phyloP scores from a whole-genome alignment of 1,140 invertebrate species.

The Zaprionus ghesquierei region DNA sequence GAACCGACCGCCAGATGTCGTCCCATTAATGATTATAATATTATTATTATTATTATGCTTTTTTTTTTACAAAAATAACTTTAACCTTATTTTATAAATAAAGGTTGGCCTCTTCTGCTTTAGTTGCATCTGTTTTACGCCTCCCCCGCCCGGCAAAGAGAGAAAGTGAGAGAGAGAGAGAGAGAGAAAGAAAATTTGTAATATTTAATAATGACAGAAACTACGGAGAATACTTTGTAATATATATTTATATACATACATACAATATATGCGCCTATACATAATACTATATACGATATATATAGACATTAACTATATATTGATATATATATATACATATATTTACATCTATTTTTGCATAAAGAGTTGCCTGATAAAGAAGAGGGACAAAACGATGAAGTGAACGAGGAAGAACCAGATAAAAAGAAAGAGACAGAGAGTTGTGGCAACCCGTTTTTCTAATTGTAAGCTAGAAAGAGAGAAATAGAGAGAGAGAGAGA shows the following conservation, averaged over 20 bases:
- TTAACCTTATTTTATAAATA: conserved; percentile 75
- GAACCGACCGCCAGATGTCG: conserved; percentile 16
- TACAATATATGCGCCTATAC: conserved; percentile 16
- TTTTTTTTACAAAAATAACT: conserved; percentile 28
- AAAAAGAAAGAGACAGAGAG: not conserved
- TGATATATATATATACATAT: conserved; percentile 20
- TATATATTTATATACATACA: conserved; percentile 37
- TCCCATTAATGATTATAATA: conserved; percentile 9
- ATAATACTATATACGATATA: conserved; percentile 23
- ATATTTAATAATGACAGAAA: conserved; percentile 36
- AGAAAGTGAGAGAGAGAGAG: not conserved
- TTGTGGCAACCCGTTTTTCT: conserved; percentile 22
- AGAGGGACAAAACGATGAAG: conserved; percentile 30
- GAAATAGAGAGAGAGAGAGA: conserved; percentile 25
- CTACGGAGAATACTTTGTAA: conserved; percentile 35
- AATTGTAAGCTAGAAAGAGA: conserved; percentile 23
- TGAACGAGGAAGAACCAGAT: not conserved
- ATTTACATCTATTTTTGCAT: conserved; percentile 45
- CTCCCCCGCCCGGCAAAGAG: not conserved
- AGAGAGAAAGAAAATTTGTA: conserved; percentile 15
- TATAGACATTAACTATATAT: conserved; percentile 18
- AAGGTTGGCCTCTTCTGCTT: conserved; percentile 50
- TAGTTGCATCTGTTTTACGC: conserved; percentile 4
- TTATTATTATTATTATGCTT: conserved; percentile 21
- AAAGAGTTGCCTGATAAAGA: conserved; percentile 41